Evolutionary conservation across 1,140 invertebrate species (phyloP), one percentile per base, ranked within the genome.

Genomic region (Drosophila tropicalis): DNA sequence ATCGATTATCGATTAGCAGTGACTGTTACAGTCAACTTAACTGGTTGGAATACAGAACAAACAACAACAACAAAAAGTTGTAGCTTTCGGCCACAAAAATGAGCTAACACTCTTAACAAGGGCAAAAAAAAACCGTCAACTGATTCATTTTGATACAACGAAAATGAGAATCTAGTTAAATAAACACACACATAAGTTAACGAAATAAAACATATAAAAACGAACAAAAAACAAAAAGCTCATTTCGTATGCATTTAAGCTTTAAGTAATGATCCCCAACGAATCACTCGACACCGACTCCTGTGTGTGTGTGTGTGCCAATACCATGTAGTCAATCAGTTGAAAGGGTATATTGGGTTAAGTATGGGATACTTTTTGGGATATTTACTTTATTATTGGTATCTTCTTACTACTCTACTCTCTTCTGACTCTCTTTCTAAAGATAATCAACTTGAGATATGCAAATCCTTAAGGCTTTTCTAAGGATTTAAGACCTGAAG

Each of bases 241-340:
- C 79, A 76, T 86, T 86, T 86, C 74, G 69, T 87, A 86, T 86
- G 83, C 82, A 86, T 79, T 86, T 87, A 87, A 86, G 81, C 83
- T 73, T 81, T 79, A 77, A 82, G 68, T 85, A 86, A 81, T 81
- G 82, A 75, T 72, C 75, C 63, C 66, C 62, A 61, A 67, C 58
- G 44, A 44, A 29, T 57, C 56, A 47, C 40, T 57, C 32, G 67
- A 66, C 67, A 6, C 36, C 36, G 57, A 56, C 65, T 58, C 41
- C n/a, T 67, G 13, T 32, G 22, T 29, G 25, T 54, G 57, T 68
- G 32, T 19, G 44, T 17, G 15, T 17, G 15, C 15, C 2, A 9
- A 29, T 40, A 68, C 67, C 41, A 44, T 63, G 62, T 63, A 73
- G 36, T 55, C 36, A 51, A 3, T 3, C 7, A 17, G 5, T 3